Base-by-base conservation (phyloP, 2,888 invertebrate genomes). In the Pyrrhia umbra region DNA sequence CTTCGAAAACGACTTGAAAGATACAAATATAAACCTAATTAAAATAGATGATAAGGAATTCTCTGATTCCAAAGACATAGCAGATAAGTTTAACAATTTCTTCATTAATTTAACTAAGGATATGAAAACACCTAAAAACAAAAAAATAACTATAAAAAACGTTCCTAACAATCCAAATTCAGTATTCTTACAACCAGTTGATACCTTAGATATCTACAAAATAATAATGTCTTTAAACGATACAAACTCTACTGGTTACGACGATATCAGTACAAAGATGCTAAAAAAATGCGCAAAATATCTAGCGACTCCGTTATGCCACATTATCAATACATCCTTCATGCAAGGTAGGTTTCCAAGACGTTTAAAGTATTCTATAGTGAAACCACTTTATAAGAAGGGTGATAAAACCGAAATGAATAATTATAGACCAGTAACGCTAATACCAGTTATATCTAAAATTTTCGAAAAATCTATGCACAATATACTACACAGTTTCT, bases 331-430 rank as follows among this genome's bases (percentile, higher is more conserved):
- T 13, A 13, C 13, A 37, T 37, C 37, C 8, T 37, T 37, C 37
- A 13, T 37, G 8, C 13, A 37, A 37, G 37, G 37, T 13, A 1
- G 9, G 13, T 20, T 43, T 6, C 43, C 13, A 43, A 43, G 9
- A 13, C 43, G 20, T 9, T 6, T 43, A 43, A 18, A 20, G 10
- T 43, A 43, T 43, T 43, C 20, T 10, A 13, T 37, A 37, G 37
- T 43, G 5, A 43, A 20, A 18, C 43, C 43, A 43, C 20, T 43
- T 21, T 20, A 43, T 4, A 43, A 43, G 6, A 43, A 43, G 21
- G 43, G 43, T 20, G 43, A 43, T 21, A 43, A 43, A 10, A 43
- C 20, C 20, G 43, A 43, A 21, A 43, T 43, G 43, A 43, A 43
- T 43, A 43, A 43, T 10, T 43, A 43, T 43, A 20, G 43, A 20